Conservation (phyloP, 92 coral and sea anemone genomes). For the Epizoanthus ramosus region DNA sequence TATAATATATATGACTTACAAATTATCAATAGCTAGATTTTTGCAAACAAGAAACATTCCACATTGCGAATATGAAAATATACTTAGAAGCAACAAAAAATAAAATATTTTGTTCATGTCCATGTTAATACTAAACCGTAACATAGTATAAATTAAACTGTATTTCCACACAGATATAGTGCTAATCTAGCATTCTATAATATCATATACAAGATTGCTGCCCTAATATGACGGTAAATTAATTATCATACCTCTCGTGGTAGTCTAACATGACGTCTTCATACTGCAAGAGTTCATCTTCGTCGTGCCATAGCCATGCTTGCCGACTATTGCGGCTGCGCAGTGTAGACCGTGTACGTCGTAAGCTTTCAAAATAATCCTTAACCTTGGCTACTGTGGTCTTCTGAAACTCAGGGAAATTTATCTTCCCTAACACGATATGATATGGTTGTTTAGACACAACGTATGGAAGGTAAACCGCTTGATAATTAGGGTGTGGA, state of each 20-base stretch:
- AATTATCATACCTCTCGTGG: conserved; percentile 80
- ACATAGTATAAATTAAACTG: no score
- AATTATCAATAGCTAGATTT: no score
- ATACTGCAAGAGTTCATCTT: conserved; percentile 86
- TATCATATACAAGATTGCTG: neutral
- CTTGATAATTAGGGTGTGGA: no score
- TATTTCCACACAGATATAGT: no score
- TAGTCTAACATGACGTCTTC: conserved; percentile 91
- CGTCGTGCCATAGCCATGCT: conserved; percentile 99
- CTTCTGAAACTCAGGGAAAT: conserved; percentile 65
- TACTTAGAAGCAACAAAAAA: no score
- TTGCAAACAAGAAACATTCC: no score
- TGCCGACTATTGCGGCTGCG: conserved; percentile 72
- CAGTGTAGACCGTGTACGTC: conserved; percentile 45
- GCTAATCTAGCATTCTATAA: neutral
- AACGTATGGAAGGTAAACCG: no score
- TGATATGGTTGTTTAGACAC: no score
- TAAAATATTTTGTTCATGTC: no score
- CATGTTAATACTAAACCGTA: no score
- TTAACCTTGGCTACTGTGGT: conserved; percentile 57
- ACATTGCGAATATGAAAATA: no score
- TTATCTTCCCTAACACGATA: conserved; percentile 59
- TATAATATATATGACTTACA: no score
- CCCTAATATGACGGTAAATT: neutral
- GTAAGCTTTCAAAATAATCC: conserved; percentile 57